phyloP scores from a whole-genome alignment of 1,140 invertebrate species.

The Drosophila paulistorum region DNA sequence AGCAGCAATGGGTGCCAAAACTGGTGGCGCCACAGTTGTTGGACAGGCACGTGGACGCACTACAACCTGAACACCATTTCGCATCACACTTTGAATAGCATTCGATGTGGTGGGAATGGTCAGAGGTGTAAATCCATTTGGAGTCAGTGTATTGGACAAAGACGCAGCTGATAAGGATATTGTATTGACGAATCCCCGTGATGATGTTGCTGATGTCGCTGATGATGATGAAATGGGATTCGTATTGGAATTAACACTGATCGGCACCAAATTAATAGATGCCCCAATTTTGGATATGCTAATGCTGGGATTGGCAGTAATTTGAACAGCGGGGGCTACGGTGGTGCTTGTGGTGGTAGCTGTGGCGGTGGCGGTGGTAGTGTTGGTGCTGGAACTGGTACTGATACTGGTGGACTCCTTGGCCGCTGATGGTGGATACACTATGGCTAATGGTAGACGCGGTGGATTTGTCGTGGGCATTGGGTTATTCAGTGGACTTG shows the following conservation, averaged over 20 bases:
- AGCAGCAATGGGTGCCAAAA: neutral
- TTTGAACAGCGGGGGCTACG: too few species aligned
- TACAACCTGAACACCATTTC: neutral
- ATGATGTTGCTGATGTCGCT: neutral
- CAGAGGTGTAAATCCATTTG: neutral
- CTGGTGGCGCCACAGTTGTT: neutral
- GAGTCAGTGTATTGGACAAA: neutral
- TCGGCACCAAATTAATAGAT: constrained; percentile 18
- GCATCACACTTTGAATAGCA: neutral
- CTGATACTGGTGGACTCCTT: neutral
- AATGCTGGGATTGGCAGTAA: constrained; percentile 10
- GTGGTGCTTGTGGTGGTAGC: too few species aligned
- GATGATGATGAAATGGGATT: neutral
- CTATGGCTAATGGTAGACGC: constrained; percentile 51
- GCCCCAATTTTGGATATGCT: constrained; percentile 28
- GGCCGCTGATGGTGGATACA: constrained; percentile 39
- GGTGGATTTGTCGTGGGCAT: neutral
- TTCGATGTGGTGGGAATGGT: neutral
- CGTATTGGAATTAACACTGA: neutral
- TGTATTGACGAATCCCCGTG: neutral
- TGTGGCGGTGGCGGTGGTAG: neutral
- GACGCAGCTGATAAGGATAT: neutral
- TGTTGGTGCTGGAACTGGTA: neutral
- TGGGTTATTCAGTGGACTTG: neutral
- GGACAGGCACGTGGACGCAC: neutral